Base-by-base conservation (phyloP, 2,113 vertebrate genomes). In the Eubucco bourcierii region DNA sequence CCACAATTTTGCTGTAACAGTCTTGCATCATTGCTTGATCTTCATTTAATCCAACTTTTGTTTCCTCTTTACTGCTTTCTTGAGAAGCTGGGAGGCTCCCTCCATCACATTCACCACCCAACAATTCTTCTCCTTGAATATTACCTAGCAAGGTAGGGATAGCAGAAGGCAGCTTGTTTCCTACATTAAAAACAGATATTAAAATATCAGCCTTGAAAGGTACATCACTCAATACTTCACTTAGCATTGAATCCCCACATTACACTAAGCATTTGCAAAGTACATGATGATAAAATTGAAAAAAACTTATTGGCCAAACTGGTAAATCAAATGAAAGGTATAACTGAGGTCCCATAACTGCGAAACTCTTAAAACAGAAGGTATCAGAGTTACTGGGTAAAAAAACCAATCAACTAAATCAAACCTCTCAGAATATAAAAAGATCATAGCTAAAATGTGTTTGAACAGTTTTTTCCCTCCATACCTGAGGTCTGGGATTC, bases 21-120 rank as follows among this genome's bases (percentile, higher is more conserved):
- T 99, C 99, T 93, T 99, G 99, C 99, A 99, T 99, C 99, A 99
- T 99, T 65, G 99, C 99, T 96, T 99, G 99, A 95, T 99, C 99
- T 93, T 99, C 98, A 93, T 98, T 99, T 75, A 99, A 98, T 65
- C 98, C 98, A 94, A 98, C 97, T 76, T 98, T 98, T 23, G 98
- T 97, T 78, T 99, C 99, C 24, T 99, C 99, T 72, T 97, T 98
- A 31, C 78, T 96, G 47, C 98, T 98, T 65, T 99, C 99, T 80
- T 98, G 98, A 83, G 98, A 99, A 84, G 97, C 94, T 25, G 98
- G 98, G 17, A 96, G 95, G 67, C 98, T 98, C 74, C 97, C 98
- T 29, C 88, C 98, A 86, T 99, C 98, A 91, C 98, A 98, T 83
- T 98, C 98, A 29, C 97, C 97, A 50, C 94, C 99, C 27, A 98